These are phyloP conservation scores for Anthrax anthrax DNA, from an alignment of 2,888 invertebrate genomes.

Conservation along the genomic window DNA sequence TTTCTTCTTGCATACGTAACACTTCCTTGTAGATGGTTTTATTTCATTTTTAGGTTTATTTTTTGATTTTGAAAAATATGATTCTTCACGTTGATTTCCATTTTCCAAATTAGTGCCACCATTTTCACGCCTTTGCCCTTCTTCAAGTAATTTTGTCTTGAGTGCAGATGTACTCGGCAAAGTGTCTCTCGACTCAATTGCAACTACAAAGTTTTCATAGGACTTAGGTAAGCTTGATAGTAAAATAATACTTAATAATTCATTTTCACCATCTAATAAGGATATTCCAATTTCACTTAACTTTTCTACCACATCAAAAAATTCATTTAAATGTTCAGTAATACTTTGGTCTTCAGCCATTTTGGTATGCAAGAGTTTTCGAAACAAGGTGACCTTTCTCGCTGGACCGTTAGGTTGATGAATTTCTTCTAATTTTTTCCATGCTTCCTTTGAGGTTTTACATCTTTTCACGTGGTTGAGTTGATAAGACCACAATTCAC, in stretches of 20 bases:
- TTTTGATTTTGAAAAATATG: conserved; percentile 3
- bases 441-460: background rate
- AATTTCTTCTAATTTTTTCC: background rate
- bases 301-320: background rate
- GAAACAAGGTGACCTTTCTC: background rate
- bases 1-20: conserved; percentile 1
- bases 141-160: conserved; percentile 9
- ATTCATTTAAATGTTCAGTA: background rate
- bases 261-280: background rate
- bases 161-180: conserved; percentile 5
- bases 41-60: background rate
- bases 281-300: background rate
- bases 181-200: conserved; percentile 12
- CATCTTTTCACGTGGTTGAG: no score
- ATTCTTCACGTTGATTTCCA: conserved; percentile 1
- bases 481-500: conserved; percentile 7
- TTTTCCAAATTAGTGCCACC: background rate
- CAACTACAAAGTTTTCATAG: conserved; percentile 12
- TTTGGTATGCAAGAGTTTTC: rapidly evolving
- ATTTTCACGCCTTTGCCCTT: conserved; percentile 6
- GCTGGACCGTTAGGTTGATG: background rate
- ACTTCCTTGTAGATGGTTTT: background rate
- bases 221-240: conserved; percentile 10
- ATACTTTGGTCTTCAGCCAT: background rate
- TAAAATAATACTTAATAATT: background rate